These are phyloP conservation scores for Labeo catla DNA, from an alignment of 2,113 vertebrate species.

Conservation along the genomic window DNA sequence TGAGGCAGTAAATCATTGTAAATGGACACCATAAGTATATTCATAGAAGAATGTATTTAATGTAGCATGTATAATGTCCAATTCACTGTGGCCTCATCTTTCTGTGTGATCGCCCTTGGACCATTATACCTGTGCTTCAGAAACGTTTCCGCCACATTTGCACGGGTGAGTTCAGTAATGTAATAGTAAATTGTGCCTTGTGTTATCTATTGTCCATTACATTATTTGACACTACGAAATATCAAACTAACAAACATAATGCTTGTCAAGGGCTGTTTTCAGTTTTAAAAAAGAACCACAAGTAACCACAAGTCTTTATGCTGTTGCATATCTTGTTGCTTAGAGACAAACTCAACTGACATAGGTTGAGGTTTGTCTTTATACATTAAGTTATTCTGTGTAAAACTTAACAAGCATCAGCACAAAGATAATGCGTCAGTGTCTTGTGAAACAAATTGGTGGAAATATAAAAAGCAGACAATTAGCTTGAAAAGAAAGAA, in stretches of 20 bases:
- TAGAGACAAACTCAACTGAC: not conserved
- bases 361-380: constrained; percentile 16
- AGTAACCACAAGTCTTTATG: constrained; percentile 21
- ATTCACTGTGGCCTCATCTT: constrained; percentile 18
- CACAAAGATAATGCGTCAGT: not conserved
- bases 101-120: not conserved
- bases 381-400: not conserved
- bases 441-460: not conserved
- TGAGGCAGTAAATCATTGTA: not conserved
- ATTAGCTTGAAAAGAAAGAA: not conserved
- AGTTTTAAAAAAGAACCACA: constrained; percentile 20
- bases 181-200: not conserved
- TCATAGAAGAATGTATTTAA: constrained; percentile 9
- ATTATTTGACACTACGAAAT: not conserved
- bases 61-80: constrained; percentile 33
- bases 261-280: not conserved
- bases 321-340: constrained; percentile 23
- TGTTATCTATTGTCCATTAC: not conserved
- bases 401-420: not conserved
- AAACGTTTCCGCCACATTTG: not conserved
- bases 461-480: not conserved
- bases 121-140: constrained; percentile 9
- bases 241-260: not conserved
- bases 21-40: not conserved
- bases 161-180: not conserved